A percentile compares a stretch with the other conserved stretches of the same genome.
Conservation (phyloP, 2,888 invertebrate species). For the Scaptomyza polygonia region DNA sequence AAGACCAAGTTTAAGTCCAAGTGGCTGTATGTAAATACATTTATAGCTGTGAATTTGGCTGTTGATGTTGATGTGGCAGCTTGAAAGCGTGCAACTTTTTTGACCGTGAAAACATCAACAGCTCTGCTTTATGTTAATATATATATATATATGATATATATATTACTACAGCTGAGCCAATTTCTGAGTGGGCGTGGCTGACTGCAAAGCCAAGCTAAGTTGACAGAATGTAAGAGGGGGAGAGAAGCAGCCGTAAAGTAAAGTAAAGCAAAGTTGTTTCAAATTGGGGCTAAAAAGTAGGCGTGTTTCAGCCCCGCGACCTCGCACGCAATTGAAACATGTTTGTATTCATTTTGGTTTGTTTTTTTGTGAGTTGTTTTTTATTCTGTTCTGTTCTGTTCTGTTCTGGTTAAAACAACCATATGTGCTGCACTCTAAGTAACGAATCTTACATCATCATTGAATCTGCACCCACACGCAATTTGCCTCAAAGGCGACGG, state of each 20-base stretch:
- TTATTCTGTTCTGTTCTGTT: not conserved
- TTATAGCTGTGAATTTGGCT: slow-evolving; percentile 5
- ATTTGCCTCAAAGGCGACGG: not conserved
- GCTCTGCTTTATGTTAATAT: slow-evolving; percentile 42
- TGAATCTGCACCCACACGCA: slow-evolving; percentile 44
- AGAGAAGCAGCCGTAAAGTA: too few relatives aligned
- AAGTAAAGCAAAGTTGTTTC: slow-evolving; percentile 34
- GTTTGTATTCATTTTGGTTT: slow-evolving; percentile 20
- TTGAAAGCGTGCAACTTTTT: slow-evolving; percentile 56
- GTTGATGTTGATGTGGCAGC: slow-evolving; percentile 23
- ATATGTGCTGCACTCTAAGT: slow-evolving; percentile 18
- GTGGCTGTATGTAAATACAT: slow-evolving; percentile 10
- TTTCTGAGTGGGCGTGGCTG: slow-evolving; percentile 24
- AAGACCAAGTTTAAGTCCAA: slow-evolving; percentile 15
- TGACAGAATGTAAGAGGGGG: slow-evolving; percentile 3
- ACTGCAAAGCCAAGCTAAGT: slow-evolving; percentile 1
- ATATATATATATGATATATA: not conserved
- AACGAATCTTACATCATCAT: slow-evolving; percentile 52
- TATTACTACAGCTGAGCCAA: slow-evolving; percentile 21
- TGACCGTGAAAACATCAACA: slow-evolving; percentile 66
- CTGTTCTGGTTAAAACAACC: slow-evolving; percentile 11
- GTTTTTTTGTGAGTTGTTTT: not conserved
- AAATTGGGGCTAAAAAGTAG: slow-evolving; percentile 50
- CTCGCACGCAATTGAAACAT: slow-evolving; percentile 69
- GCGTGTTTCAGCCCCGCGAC: slow-evolving; percentile 51